Evolutionary conservation across 2,888 invertebrate species (phyloP).

Genomic region (Ptychoptera contaminata): DNA sequence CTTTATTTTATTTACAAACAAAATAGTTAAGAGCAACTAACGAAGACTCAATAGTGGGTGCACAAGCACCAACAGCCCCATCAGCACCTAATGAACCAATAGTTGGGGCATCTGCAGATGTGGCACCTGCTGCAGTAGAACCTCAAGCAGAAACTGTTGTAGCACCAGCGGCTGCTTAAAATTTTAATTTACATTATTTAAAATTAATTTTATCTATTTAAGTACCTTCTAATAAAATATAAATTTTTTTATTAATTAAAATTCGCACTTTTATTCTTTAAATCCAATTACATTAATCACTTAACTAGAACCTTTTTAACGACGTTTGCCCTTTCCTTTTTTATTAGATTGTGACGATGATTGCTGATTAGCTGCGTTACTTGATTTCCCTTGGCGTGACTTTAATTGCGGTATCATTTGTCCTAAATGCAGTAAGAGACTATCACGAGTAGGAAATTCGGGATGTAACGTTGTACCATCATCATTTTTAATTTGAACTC

Average conservation of each 20-base stretch:
- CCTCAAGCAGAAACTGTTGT: background rate
- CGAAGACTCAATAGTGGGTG: too few species aligned
- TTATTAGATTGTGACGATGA: slow-evolving; percentile 15
- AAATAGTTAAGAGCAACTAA: too few species aligned
- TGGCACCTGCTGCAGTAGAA: too few species aligned
- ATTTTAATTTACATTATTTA: background rate
- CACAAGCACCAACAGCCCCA: too few species aligned
- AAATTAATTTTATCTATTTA: background rate
- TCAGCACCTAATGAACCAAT: too few species aligned
- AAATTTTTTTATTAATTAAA: background rate
- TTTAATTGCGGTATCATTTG: slow-evolving; percentile 85
- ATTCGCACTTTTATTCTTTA: background rate
- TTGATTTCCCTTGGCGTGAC: slow-evolving; percentile 40
- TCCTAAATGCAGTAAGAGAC: slow-evolving; percentile 60
- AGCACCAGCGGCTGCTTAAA: background rate
- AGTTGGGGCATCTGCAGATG: background rate
- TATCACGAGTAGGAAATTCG: slow-evolving; percentile 58
- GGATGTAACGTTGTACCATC: slow-evolving; percentile 61
- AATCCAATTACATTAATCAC: background rate
- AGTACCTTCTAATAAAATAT: too few species aligned
- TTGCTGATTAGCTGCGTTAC: slow-evolving; percentile 5
- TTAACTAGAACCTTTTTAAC: slow-evolving; percentile 12
- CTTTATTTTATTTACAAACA: too few species aligned
- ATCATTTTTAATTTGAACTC: slow-evolving; percentile 84
- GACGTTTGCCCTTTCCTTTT: slow-evolving; percentile 29